Evolutionary conservation across 2,888 invertebrate species (phyloP), one percentile per base, ranked within the genome.

Genomic region (Hypena proboscidalis): DNA sequence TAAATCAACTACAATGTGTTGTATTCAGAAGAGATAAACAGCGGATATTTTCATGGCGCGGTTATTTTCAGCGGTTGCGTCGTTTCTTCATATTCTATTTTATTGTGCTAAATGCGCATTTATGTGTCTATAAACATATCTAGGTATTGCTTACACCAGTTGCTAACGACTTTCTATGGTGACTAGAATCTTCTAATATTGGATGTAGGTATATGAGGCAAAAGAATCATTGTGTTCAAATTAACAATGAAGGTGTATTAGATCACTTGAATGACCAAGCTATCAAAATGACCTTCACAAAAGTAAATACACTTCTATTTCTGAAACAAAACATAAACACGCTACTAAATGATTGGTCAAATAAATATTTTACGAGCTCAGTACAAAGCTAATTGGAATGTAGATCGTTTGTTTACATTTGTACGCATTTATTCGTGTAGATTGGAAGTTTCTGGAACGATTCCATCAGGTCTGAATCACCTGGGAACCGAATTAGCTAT

Each of bases 381-480:
- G 1, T n/a, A 14, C 7, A 15, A 46, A 36, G 11, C 29, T 40
- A 42, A 37, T 32, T 41, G 33, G 41, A 35, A 8, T 51, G 38
- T 31, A 41, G 35, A 34, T 26, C 15, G 6, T 42, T 53, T 62
- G 61, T 60, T 58, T 60, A 61, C 48, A 51, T 43, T 39, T 22
- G 20, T 27, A 46, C 33, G 49, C 50, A 61, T 50, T 47, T 47
- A 49, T 59, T 51, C 35, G 30, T 42, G 43, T 38, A 53, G 37
- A 48, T 50, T 54, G 48, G 43, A 61, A 71, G 70, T 31, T 79
- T 82, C 82, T 83, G 86, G 85, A 88, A 83, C 76, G 62, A 67
- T 72, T 84, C 85, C 84, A 83, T 39, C n/a, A n/a, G n/a, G n/a
- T n/a, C 23, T 86, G 85, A 87, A 72, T 90, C 90, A 89, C 84